Evolutionary conservation across 2,888 invertebrate genomes (phyloP).

Genomic region (Urechis unicinctus): DNA sequence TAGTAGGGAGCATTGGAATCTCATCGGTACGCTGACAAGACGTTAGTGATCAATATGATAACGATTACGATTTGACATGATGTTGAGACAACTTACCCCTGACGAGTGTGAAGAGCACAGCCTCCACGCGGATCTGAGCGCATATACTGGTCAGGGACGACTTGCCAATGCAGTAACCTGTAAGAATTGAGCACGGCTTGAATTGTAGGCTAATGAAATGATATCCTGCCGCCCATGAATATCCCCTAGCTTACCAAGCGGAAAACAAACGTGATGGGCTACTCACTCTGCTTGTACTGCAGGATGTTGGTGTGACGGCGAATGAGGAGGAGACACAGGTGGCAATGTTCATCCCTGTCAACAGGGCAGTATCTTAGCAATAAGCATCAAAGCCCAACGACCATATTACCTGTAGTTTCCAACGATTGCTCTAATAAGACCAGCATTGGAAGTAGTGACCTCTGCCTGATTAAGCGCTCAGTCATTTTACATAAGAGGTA

Average conservation of each 20-base stretch:
- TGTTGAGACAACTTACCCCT: slow-evolving; percentile 44
- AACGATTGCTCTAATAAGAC: too few relatives aligned
- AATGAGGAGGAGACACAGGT: slow-evolving; percentile 90
- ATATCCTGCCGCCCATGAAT: not conserved
- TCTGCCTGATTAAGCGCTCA: not conserved
- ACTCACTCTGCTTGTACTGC: slow-evolving; percentile 97
- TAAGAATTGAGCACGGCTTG: slow-evolving; percentile 1
- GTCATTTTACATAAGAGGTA: not conserved
- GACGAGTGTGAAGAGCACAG: slow-evolving; percentile 47
- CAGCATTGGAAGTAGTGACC: too few relatives aligned
- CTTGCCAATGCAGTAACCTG: slow-evolving; percentile 36
- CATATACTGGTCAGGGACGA: slow-evolving; percentile 37
- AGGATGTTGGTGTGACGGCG: slow-evolving; percentile 90
- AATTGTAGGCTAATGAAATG: not conserved
- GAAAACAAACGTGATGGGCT: slow-evolving; percentile 1
- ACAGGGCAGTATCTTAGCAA: too few relatives aligned
- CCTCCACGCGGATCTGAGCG: slow-evolving; percentile 46
- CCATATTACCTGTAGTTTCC: too few relatives aligned
- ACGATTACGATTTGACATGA: too few relatives aligned
- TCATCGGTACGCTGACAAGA: too few relatives aligned
- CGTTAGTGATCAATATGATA: too few relatives aligned
- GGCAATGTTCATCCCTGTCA: slow-evolving; percentile 79
- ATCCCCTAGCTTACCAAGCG: not conserved
- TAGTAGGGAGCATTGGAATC: too few relatives aligned
- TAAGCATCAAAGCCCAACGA: too few relatives aligned